These are phyloP conservation scores for Bos indicus DNA, from an alignment of 2,113 vertebrate species.

Conservation along the genomic window DNA sequence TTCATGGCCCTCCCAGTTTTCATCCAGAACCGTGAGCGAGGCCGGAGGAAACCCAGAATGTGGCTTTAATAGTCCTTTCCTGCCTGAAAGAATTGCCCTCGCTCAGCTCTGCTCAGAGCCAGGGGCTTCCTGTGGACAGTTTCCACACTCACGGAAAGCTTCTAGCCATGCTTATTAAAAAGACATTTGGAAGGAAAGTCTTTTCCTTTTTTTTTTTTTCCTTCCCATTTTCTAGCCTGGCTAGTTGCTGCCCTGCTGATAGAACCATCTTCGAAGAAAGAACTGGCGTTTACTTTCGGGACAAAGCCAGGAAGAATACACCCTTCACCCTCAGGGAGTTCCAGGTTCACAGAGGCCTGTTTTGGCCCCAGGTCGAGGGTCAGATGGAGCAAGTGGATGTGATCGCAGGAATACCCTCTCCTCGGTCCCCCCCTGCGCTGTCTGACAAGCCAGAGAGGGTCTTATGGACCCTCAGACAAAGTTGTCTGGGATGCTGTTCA, in stretches of 20 bases:
- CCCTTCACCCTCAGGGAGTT: background rate
- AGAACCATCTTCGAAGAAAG: conserved; percentile 16
- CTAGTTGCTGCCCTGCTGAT: background rate
- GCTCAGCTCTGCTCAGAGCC: background rate
- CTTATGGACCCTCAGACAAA: background rate
- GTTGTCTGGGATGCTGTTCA: background rate
- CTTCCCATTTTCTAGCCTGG: background rate
- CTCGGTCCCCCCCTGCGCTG: background rate
- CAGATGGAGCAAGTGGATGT: background rate
- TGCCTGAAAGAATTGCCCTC: background rate
- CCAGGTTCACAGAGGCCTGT: background rate
- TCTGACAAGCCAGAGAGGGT: background rate
- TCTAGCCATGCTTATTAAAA: conserved; percentile 28
- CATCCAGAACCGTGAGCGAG: background rate
- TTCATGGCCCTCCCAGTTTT: background rate
- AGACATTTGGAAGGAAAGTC: background rate
- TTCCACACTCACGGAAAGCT: background rate
- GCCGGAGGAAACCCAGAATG: background rate
- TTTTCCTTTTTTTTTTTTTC: background rate
- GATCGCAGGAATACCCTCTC: background rate
- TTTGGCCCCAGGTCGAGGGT: background rate
- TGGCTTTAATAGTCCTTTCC: background rate
- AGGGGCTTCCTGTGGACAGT: background rate
- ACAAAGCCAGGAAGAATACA: background rate
- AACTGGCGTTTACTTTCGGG: background rate